Percentiles rank a stretch among this genome's conserved stretches.
These are phyloP conservation scores for Temnothorax nylanderi DNA, from an alignment of 1,140 invertebrate species.

Conservation along the genomic window DNA sequence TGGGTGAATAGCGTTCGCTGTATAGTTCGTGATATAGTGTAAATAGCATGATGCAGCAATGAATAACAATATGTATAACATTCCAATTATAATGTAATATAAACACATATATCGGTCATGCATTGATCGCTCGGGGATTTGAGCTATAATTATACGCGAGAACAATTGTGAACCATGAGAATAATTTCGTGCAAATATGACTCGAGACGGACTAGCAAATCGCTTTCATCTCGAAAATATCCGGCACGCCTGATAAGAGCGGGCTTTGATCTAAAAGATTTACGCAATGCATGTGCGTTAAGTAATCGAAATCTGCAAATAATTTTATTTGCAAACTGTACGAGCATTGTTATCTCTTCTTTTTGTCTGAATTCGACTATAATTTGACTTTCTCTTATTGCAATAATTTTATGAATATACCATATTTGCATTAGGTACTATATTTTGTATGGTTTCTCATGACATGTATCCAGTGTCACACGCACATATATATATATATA, in stretches of 20 bases:
- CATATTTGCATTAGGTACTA: not conserved
- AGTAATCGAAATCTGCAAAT: not conserved
- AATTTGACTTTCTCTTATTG: not conserved
- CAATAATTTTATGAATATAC: not conserved
- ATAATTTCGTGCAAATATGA: slow-evolving; percentile 2
- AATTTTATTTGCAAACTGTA: not conserved
- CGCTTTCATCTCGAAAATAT: not conserved
- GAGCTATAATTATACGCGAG: not conserved
- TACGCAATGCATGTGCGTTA: not conserved
- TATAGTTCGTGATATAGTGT: slow-evolving; percentile 12
- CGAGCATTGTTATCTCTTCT: not conserved
- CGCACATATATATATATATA: not conserved
- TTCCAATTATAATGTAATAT: slow-evolving; percentile 44
- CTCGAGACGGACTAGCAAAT: not conserved
- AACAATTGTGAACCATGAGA: not conserved
- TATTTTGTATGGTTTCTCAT: slow-evolving; percentile 9
- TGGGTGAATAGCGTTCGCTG: not conserved
- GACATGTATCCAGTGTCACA: slow-evolving; percentile 12
- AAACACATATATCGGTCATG: not conserved
- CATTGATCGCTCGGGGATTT: not conserved
- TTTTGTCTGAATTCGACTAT: not conserved
- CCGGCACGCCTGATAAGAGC: not conserved
- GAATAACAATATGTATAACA: slow-evolving; percentile 30
- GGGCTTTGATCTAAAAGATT: not conserved
- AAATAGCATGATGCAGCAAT: slow-evolving; percentile 7